Base-by-base conservation (phyloP, 2,113 vertebrate species). In the Mastomys coucha region DNA sequence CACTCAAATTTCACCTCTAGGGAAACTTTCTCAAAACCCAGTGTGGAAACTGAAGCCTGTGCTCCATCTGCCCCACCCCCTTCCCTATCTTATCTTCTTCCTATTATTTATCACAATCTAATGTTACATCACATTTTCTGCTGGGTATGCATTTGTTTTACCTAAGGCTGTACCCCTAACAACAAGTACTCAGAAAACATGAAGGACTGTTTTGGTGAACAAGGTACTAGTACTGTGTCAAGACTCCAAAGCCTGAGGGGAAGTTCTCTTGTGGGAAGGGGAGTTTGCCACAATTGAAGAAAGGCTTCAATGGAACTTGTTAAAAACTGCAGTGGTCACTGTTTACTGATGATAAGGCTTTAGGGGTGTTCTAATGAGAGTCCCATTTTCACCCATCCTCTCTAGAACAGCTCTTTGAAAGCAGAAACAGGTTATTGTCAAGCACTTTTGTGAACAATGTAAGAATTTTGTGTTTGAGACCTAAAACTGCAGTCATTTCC, bases 1-100 rank as follows among this genome's bases (percentile, higher is more conserved):
- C 63, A 89, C 86, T 97, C 94, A 86, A 77, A 97, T 67, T 51
- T 73, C n/a, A 95, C 75, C 96, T 91, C 95, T 87, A 89, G 92
- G 91, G 94, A 95, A 95, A 36, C 65, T 82, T 95, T 81, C 87
- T 42, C 31, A 92, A 93, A 94, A 94, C 33, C 3, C 72, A 87
- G 87, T 53, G 89, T 82, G 63, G 51, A 95, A 96, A 72, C 93
- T 89, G 89, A 97, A 92, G 88, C 31, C 36, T 16, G 36, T 0
- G 10, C 39, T 42, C 31, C 49, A 63, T 73, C 53, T 84, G 67
- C 92, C n/a, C n/a, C n/a, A n/a, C 56, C 72, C 45, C 88, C 84
- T 96, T 88, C 69, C 5, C 56, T 75, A 60, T 51, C 73, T 88
- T 91, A 70, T 78, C 93, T 89, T 81, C 42, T 72, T 93, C 67